Conservation (phyloP, 2,113 vertebrate species). For the Epinephelus cyanopodus region DNA sequence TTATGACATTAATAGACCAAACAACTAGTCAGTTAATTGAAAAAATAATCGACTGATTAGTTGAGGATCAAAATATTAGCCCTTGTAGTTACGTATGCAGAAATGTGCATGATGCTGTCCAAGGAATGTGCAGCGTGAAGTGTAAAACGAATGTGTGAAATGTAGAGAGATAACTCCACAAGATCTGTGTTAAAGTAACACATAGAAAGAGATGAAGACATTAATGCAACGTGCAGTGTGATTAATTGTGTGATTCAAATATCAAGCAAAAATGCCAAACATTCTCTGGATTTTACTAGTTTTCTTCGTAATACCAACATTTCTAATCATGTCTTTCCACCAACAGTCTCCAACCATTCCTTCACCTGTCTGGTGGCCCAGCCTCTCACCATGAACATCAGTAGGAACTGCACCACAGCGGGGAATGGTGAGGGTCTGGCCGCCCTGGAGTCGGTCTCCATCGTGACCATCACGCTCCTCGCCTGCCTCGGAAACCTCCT, state of each 20-base stretch:
- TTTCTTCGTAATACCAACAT: neutral
- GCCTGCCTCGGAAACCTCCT: conserved; percentile 95
- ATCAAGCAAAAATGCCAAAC: neutral
- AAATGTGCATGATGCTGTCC: no score
- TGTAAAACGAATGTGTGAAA: no score
- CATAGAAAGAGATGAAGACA: no score
- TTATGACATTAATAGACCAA: no score
- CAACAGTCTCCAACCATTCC: conserved; percentile 80
- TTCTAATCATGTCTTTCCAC: neutral
- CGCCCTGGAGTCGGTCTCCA: conserved; percentile 89
- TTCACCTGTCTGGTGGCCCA: conserved; percentile 62
- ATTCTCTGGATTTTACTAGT: neutral
- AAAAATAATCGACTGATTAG: no score
- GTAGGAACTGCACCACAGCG: conserved; percentile 85
- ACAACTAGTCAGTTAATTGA: no score
- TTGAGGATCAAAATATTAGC: no score
- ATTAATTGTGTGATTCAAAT: neutral
- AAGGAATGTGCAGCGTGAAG: no score
- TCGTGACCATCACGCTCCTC: conserved; percentile 90
- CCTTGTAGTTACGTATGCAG: no score
- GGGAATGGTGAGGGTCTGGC: conserved; percentile 82
- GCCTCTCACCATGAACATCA: conserved; percentile 91
- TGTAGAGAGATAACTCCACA: no score
- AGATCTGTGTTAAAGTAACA: no score
- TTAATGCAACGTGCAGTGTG: no score